Conservation (phyloP, 1,140 invertebrate genomes). For the Trichonephila clavipes region DNA sequence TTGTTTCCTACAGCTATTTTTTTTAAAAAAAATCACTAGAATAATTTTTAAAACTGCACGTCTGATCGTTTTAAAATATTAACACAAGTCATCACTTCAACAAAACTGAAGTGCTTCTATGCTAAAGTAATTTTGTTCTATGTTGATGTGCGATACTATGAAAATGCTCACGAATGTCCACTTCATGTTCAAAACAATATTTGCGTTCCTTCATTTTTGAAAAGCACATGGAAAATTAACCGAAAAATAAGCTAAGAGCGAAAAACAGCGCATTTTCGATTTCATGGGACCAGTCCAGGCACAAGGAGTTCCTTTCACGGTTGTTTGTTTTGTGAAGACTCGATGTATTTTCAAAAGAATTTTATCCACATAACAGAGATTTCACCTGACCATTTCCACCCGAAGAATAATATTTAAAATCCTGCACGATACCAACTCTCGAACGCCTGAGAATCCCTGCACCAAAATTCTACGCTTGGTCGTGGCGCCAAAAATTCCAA, state of each 20-base stretch:
- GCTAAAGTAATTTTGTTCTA: neutral
- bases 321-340: neutral
- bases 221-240: conserved; percentile 20
- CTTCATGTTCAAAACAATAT: neutral
- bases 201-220: conserved; percentile 19
- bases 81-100: conserved; percentile 15
- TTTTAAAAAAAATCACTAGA: neutral
- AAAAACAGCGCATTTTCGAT: conserved; percentile 32
- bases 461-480: conserved; percentile 9
- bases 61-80: conserved; percentile 4
- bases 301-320: conserved; percentile 18
- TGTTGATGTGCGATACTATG: neutral
- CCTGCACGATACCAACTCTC: neutral
- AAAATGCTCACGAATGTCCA: neutral
- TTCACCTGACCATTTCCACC: neutral
- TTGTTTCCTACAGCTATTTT: neutral
- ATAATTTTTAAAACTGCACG: neutral
- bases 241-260: conserved; percentile 10
- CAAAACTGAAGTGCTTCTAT: neutral
- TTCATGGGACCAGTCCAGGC: conserved; percentile 10
- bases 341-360: conserved; percentile 1
- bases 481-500: conserved; percentile 43
- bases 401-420: neutral
- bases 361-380: neutral
- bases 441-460: neutral